A percentile compares a stretch with the other conserved stretches of the same genome.
phyloP scores from a whole-genome alignment of 2,888 invertebrate genomes.

The Pachymerium ferrugineum region DNA sequence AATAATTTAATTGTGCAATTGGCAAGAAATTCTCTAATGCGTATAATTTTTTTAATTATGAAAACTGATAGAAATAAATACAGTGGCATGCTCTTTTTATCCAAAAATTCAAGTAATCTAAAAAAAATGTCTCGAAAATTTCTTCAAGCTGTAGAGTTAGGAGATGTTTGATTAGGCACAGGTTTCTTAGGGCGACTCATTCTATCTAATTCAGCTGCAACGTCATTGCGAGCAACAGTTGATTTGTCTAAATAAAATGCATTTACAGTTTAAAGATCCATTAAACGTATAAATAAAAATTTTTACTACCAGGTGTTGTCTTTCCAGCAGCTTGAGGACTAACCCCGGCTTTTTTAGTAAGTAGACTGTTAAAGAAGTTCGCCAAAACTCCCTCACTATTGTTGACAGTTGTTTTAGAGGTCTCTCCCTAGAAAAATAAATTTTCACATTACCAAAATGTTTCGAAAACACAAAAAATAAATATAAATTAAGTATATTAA shows the following conservation, averaged over 20 bases:
- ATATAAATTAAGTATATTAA: constrained; percentile 36
- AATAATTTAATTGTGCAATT: background rate
- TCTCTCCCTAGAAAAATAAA: constrained; percentile 60
- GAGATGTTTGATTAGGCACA: constrained; percentile 29
- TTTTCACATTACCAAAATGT: background rate
- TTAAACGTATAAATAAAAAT: background rate
- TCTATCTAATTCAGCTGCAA: constrained; percentile 86
- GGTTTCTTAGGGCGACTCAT: constrained; percentile 65
- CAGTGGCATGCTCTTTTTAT: background rate
- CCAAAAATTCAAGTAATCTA: background rate
- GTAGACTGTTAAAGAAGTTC: constrained; percentile 95
- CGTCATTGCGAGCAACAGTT: constrained; percentile 75
- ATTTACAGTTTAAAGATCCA: background rate
- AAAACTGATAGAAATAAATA: background rate
- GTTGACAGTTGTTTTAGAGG: constrained; percentile 59
- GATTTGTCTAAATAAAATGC: constrained; percentile 50
- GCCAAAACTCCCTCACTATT: constrained; percentile 90
- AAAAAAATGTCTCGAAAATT: background rate
- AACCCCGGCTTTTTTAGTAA: constrained; percentile 85
- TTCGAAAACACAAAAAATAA: background rate
- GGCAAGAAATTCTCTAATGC: background rate
- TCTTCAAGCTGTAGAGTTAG: constrained; percentile 11
- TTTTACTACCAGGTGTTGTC: background rate
- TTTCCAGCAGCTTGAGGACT: constrained; percentile 27
- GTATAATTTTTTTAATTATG: background rate